Evolutionary conservation across 2,113 vertebrate genomes (phyloP).

Genomic region (Phycodurus eques): DNA sequence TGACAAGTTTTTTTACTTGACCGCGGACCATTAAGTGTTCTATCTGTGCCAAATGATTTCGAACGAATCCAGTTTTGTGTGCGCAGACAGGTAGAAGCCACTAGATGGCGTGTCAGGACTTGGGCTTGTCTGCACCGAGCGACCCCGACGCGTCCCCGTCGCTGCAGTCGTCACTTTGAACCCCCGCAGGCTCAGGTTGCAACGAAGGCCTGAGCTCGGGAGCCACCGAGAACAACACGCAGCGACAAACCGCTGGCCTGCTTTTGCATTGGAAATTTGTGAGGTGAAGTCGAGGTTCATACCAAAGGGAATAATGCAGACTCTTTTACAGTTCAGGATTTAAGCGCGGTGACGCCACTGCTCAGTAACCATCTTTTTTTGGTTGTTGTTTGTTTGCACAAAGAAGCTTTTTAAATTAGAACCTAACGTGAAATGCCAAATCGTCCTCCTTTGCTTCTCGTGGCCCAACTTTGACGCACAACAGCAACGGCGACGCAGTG

Average conservation of each 20-base stretch:
- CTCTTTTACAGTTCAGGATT: slow-evolving; percentile 2
- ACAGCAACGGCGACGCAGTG: not conserved
- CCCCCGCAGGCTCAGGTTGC: slow-evolving; percentile 11
- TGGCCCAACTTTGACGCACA: not conserved
- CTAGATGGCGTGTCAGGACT: slow-evolving; percentile 50
- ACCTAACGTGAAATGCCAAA: not conserved
- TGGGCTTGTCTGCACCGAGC: slow-evolving; percentile 26
- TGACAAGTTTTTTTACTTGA: not conserved
- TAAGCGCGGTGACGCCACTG: not conserved
- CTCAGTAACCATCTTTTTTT: not conserved
- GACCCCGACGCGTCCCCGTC: slow-evolving; percentile 22
- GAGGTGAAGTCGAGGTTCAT: not conserved
- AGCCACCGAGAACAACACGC: not conserved
- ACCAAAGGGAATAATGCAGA: not conserved
- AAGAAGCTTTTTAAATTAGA: slow-evolving; percentile 1
- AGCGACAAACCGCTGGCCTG: slow-evolving; percentile 17
- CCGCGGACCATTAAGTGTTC: not conserved
- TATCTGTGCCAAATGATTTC: too few species aligned
- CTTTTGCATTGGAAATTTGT: not conserved
- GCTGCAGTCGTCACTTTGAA: slow-evolving; percentile 22
- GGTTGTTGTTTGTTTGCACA: not conserved
- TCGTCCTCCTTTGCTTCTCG: not conserved
- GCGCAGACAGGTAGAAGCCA: slow-evolving; percentile 30
- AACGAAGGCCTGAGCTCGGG: slow-evolving; percentile 19
- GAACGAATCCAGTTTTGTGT: not conserved